Percentiles rank a stretch among this genome's conserved stretches.
These are phyloP conservation scores for Chiloscyllium punctatum DNA, from an alignment of 2,797 vertebrate species.

Conservation along the genomic window DNA sequence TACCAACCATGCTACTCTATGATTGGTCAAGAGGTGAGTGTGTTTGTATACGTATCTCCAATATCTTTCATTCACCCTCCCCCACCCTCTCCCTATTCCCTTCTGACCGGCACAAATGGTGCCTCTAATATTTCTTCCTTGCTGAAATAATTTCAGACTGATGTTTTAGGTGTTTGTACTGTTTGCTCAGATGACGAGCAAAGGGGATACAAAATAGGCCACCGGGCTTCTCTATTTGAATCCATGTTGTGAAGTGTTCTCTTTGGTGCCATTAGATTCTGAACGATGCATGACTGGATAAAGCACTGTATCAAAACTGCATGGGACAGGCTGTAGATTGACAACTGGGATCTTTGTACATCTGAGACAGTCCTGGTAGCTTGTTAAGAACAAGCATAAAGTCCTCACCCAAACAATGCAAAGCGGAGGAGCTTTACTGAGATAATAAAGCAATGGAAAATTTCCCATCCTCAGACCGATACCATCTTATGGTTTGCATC, in stretches of 20 bases:
- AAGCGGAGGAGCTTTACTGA: not conserved
- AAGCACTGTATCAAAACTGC: not conserved
- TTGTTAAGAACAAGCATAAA: not conserved
- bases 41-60: not conserved
- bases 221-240: not conserved
- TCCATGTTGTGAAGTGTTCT: not conserved
- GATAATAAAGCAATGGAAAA: not conserved
- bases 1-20: not conserved
- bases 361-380: not conserved
- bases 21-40: not conserved
- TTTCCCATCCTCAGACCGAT: not conserved
- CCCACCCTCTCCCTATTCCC: not conserved
- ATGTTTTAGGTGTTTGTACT: not conserved
- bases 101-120: not conserved
- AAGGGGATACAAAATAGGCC: no score
- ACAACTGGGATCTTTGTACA: not conserved
- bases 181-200: not conserved
- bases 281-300: no score
- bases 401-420: not conserved
- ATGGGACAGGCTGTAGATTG: not conserved
- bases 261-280: no score
- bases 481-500: not conserved
- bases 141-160: not conserved
- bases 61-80: not conserved
- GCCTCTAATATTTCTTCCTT: not conserved